Conservation (phyloP, 2,888 invertebrate genomes). For the Platycnemis pennipes region DNA sequence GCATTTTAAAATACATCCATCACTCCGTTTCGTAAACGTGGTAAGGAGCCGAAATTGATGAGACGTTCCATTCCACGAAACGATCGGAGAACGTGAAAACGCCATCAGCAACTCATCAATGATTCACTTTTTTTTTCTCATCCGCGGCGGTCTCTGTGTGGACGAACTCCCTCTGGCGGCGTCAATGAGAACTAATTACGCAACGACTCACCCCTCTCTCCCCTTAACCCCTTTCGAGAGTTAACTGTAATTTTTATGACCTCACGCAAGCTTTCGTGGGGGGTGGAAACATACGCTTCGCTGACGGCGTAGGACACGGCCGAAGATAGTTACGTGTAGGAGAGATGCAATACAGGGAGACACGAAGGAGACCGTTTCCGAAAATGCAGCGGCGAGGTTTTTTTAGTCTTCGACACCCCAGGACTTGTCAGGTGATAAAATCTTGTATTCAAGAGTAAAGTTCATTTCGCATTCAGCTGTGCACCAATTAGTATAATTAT, state of each 20-base stretch:
- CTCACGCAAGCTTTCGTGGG: neutral
- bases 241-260: conserved; percentile 15
- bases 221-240: neutral
- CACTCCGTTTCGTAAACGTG: too few relatives aligned
- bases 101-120: neutral
- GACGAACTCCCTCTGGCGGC: neutral
- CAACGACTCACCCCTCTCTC: too few relatives aligned
- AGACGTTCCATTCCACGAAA: neutral
- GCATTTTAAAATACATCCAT: too few relatives aligned
- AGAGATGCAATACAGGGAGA: too few relatives aligned
- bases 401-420: too few relatives aligned
- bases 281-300: neutral
- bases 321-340: too few relatives aligned
- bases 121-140: neutral
- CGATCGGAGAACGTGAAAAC: neutral
- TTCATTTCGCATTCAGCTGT: too few relatives aligned
- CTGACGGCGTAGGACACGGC: neutral
- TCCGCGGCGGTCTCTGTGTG: neutral
- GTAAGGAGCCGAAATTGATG: neutral
- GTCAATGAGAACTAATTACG: conserved; percentile 19
- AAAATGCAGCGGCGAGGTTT: too few relatives aligned
- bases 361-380: too few relatives aligned
- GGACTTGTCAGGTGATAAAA: too few relatives aligned
- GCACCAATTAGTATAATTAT: too few relatives aligned
- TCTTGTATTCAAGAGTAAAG: too few relatives aligned